These are phyloP conservation scores for Colletes collaris DNA, from an alignment of 2,888 invertebrate genomes.

Conservation along the genomic window DNA sequence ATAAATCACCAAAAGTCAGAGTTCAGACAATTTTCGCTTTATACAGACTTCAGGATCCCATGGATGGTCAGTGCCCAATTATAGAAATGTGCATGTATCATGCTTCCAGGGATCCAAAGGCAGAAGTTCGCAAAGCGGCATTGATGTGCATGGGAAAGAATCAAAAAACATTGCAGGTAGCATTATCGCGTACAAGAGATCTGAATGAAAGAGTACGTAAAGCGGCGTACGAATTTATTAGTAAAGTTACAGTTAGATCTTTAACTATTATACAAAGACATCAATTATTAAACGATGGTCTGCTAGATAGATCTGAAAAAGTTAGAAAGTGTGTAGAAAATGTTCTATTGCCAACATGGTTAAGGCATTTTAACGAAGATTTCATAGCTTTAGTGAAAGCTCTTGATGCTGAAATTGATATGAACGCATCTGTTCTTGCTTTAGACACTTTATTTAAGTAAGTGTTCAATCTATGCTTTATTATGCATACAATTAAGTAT, in stretches of 20 bases:
- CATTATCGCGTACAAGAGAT: constrained; percentile 90
- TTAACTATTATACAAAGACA: constrained; percentile 88
- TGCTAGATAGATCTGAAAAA: constrained; percentile 86
- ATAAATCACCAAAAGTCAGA: constrained; percentile 90
- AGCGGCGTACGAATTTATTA: constrained; percentile 84
- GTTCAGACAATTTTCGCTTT: constrained; percentile 92
- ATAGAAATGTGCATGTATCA: constrained; percentile 89
- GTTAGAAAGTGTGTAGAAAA: constrained; percentile 83
- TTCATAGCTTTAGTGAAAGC: constrained; percentile 89
- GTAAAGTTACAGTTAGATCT: constrained; percentile 84
- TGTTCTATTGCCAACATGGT: constrained; percentile 89
- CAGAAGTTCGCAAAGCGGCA: constrained; percentile 90
- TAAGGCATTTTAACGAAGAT: constrained; percentile 88
- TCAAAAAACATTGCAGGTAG: constrained; percentile 87
- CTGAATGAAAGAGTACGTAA: constrained; percentile 90
- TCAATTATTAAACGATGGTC: constrained; percentile 86
- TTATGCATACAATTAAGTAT: neutral
- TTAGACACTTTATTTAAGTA: constrained; percentile 85
- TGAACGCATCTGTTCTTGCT: constrained; percentile 84
- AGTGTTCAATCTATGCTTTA: constrained; percentile 60
- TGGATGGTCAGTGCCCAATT: constrained; percentile 89
- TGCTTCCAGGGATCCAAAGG: constrained; percentile 89
- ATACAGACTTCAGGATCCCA: constrained; percentile 91
- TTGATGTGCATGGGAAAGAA: constrained; percentile 90
- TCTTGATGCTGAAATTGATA: constrained; percentile 88